Conservation (phyloP, 2,888 invertebrate genomes). For the Parnassius apollo region DNA sequence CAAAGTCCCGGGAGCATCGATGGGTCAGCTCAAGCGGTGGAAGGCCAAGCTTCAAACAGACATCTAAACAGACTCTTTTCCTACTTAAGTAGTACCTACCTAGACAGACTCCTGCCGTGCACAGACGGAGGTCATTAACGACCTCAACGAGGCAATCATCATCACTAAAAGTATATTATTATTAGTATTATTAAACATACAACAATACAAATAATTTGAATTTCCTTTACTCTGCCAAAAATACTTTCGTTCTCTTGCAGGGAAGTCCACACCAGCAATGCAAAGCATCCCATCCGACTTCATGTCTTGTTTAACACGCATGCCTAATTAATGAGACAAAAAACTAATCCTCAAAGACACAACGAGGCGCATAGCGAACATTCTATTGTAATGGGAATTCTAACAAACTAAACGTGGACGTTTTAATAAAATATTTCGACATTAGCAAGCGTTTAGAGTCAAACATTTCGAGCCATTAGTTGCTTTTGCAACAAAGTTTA, state of each 20-base stretch:
- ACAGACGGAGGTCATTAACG: no score
- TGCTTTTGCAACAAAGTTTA: constrained; percentile 12
- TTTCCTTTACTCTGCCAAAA: neutral
- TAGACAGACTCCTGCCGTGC: no score
- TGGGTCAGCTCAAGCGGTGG: no score
- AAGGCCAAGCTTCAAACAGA: no score
- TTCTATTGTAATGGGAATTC: constrained; percentile 34
- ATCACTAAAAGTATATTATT: no score
- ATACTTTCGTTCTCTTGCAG: neutral
- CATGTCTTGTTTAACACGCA: constrained; percentile 26
- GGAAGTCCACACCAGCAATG: neutral
- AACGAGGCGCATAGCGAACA: constrained; percentile 26
- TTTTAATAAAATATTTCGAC: constrained; percentile 27
- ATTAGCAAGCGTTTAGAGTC: constrained; percentile 8
- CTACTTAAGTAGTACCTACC: no score
- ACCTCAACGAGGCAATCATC: no score
- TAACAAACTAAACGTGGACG: constrained; percentile 29
- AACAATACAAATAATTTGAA: no score
- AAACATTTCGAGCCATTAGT: constrained; percentile 14
- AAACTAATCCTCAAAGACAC: constrained; percentile 18
- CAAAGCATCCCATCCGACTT: constrained; percentile 5
- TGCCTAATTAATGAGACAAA: constrained; percentile 34
- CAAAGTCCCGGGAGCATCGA: no score
- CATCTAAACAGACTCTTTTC: no score
- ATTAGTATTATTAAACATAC: no score